phyloP scores from a whole-genome alignment of 2,888 invertebrate species.

The Campoplex nolae region DNA sequence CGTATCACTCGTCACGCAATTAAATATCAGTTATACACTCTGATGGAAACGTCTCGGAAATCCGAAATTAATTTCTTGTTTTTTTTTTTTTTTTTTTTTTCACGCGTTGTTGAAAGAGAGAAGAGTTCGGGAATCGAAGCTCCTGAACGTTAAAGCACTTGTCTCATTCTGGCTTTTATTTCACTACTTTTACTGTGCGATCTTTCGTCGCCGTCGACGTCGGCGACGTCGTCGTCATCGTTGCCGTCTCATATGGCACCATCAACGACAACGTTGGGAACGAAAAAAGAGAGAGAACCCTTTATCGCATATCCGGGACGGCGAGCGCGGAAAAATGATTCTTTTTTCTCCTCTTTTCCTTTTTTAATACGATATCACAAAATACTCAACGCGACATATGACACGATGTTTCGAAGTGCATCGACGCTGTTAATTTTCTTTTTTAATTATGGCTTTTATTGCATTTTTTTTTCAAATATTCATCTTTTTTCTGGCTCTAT shows the following conservation, averaged over 20 bases:
- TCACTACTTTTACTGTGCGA: slow-evolving; percentile 39
- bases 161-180: slow-evolving; percentile 39
- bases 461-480: background rate
- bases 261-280: slow-evolving; percentile 43
- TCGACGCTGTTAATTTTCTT: background rate
- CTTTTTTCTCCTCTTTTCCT: slow-evolving; percentile 24
- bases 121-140: slow-evolving; percentile 1
- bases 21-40: background rate
- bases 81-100: slow-evolving; percentile 8
- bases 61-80: background rate
- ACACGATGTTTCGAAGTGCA: background rate
- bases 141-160: slow-evolving; percentile 36
- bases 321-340: slow-evolving; percentile 49
- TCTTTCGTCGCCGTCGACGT: slow-evolving; percentile 33
- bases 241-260: slow-evolving; percentile 33
- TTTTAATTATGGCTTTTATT: background rate
- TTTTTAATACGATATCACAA: slow-evolving; percentile 29
- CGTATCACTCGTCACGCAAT: background rate
- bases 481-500: background rate
- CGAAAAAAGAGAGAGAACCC: slow-evolving; percentile 29
- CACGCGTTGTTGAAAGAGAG: background rate
- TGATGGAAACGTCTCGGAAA: background rate
- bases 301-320: slow-evolving; percentile 65
- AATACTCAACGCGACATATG: slow-evolving; percentile 30
- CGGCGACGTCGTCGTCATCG: slow-evolving; percentile 54